Base-by-base conservation (phyloP, 2,797 vertebrate genomes). In the Propithecus perrieri region DNA sequence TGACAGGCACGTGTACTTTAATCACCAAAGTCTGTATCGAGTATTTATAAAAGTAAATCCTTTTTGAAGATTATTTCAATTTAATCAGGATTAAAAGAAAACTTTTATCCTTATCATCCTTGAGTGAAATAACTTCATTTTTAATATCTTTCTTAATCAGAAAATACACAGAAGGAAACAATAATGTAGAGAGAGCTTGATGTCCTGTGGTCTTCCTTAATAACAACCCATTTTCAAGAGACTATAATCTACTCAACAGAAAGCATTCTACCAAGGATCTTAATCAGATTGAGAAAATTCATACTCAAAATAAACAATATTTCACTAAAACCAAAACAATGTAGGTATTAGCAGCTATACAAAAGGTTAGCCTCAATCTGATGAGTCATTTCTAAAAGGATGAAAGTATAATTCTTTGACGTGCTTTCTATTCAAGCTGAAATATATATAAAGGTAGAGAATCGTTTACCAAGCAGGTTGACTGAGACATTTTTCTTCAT, bases 401-500 rank as follows among this genome's bases (percentile, higher is more conserved):
- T 96, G 75, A 97, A 93, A 76, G 92, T 92, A 71, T 97, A 97
- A 98, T 53, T 63, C 96, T 86, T 9, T 98, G 94, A 98, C 98
- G 98, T 97, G 97, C 41, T 94, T 97, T 96, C 94, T 96, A 97
- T 97, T 97, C 97, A 98, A 89, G 74, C 85, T 75, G 46, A 50
- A 97, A 96, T 95, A 96, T 98, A 99, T 99, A 99, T 98, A 99
- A 99, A 98, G 88, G 87, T 26, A 78, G 83, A 83, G 33, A 48
- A 84, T 75, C 87, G 81, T 57, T 65, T 7, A 28, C 2, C 2
- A 69, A 83, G 93, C 72, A 57, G 79, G 33, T 43, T 91, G 92
- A 95, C 95, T 95, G 87, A 75, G 86, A 93, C 83, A 92, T 71
- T 86, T 96, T 91, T 91, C 95, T 96, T 85, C 95, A 95, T 76